These are phyloP conservation scores for Rhagoletis pomonella DNA, from an alignment of 1,140 invertebrate species.

Conservation along the genomic window DNA sequence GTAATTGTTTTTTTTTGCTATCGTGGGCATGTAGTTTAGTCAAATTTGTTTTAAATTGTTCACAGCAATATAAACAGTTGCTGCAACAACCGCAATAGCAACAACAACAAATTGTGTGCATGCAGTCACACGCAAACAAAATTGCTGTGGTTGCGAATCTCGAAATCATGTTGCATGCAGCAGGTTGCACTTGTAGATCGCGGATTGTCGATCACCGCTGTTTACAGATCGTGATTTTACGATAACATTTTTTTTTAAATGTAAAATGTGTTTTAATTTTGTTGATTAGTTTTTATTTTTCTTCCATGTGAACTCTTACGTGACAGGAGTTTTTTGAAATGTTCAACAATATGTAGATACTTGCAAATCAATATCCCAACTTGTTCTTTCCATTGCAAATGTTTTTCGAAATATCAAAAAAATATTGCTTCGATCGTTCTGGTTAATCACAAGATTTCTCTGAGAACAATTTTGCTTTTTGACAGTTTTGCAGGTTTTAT, in stretches of 20 bases:
- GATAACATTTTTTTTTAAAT: conserved; percentile 22
- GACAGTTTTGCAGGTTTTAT: too few species aligned
- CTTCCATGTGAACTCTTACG: not conserved
- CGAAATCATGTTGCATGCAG: conserved; percentile 31
- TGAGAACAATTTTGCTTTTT: too few species aligned
- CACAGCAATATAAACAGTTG: conserved; percentile 41
- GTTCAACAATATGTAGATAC: not conserved
- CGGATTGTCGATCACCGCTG: conserved; percentile 27
- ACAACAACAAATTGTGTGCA: conserved; percentile 39
- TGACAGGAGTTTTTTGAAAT: not conserved
- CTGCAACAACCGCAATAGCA: not conserved
- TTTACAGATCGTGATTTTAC: conserved; percentile 33
- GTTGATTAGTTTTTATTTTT: not conserved
- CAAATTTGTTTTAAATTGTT: conserved; percentile 53
- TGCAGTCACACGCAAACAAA: not conserved
- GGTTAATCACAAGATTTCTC: too few species aligned
- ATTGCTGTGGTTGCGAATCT: not conserved
- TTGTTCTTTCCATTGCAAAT: too few species aligned
- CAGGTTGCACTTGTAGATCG: conserved; percentile 51
- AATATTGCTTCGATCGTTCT: too few species aligned
- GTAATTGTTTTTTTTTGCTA: conserved; percentile 2
- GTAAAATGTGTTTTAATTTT: conserved; percentile 14
- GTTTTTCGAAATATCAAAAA: too few species aligned
- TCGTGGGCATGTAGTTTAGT: conserved; percentile 27
- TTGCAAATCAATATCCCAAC: too few species aligned